Evolutionary conservation across 2,113 vertebrate genomes (phyloP).

Genomic region (Tympanuchus pallidicinctus): DNA sequence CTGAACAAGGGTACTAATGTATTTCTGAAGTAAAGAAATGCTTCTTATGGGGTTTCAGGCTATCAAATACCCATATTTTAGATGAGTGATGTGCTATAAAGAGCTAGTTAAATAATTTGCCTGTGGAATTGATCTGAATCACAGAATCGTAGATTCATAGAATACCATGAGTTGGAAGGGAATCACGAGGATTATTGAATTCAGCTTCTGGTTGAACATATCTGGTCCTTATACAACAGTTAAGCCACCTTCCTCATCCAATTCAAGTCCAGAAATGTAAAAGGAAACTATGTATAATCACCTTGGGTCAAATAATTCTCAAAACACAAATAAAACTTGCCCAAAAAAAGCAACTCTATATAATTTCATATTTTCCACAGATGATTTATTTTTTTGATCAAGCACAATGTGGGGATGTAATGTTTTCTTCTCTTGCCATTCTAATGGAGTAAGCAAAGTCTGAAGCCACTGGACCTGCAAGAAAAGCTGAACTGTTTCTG

Average conservation of each 20-base stretch:
- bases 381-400: not conserved
- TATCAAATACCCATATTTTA: not conserved
- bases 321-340: not conserved
- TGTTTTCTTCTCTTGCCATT: not conserved
- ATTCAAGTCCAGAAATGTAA: not conserved
- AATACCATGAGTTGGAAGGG: not conserved
- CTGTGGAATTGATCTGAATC: not conserved
- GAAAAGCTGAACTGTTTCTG: not conserved
- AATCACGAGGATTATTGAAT: not conserved
- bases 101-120: not conserved
- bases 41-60: not conserved
- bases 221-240: not conserved
- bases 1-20: not conserved
- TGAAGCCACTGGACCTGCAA: not conserved
- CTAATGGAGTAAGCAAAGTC: not conserved
- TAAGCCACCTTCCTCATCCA: not conserved
- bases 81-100: not conserved
- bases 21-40: conserved; percentile 9
- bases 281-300: not conserved
- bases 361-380: not conserved
- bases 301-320: not conserved
- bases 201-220: not conserved
- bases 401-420: rapidly evolving
- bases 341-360: not conserved
- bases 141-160: not conserved